Percentiles rank a stretch among this genome's conserved stretches.
Conservation (phyloP, 2,888 invertebrate genomes). For the Philopedon plagiatum region DNA sequence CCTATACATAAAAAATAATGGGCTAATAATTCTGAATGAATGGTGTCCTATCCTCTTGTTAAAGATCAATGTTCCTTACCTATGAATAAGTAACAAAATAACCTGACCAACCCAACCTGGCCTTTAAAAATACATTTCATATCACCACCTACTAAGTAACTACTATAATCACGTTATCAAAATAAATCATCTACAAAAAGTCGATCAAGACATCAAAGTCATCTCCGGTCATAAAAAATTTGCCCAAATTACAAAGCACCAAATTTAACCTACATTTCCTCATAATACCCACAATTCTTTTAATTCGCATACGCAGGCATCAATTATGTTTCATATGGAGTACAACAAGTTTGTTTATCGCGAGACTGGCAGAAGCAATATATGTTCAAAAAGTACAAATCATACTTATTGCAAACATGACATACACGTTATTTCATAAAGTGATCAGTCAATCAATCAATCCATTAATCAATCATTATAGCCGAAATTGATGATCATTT, state of each 20-base stretch:
- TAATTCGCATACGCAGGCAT: not conserved
- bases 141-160: too few species aligned
- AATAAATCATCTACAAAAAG: not conserved
- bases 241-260: not conserved
- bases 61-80: too few species aligned
- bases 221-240: not conserved
- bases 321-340: not conserved
- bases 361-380: constrained; percentile 15
- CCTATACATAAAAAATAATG: too few species aligned
- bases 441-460: constrained; percentile 43
- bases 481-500: constrained; percentile 42
- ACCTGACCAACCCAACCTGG: too few species aligned
- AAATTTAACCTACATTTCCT: constrained; percentile 5
- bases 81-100: too few species aligned
- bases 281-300: not conserved
- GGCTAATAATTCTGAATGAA: too few species aligned
- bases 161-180: too few species aligned
- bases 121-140: too few species aligned
- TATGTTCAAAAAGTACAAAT: constrained; percentile 22
- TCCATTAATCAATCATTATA: constrained; percentile 42
- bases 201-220: not conserved
- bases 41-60: too few species aligned
- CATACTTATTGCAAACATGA: constrained; percentile 22
- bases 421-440: constrained; percentile 36
- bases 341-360: constrained; percentile 1